Conservation (phyloP, 2,888 invertebrate species). For the Aspidapion aeneum region DNA sequence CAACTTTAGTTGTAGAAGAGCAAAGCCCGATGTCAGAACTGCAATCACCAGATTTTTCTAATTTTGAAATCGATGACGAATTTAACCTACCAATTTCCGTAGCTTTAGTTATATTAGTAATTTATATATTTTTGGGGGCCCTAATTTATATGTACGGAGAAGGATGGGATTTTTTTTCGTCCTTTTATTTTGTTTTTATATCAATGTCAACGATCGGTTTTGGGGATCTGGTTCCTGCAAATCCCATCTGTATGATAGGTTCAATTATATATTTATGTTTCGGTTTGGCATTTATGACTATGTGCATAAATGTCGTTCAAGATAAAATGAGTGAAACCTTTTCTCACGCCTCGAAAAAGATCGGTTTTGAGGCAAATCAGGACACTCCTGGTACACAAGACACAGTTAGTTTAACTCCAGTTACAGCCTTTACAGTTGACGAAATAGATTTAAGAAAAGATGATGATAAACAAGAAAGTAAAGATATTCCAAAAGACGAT, state of each 20-base stretch:
- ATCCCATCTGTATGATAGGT: constrained; percentile 80
- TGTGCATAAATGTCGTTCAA: constrained; percentile 97
- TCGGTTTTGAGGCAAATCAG: constrained; percentile 57
- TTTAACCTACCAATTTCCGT: constrained; percentile 92
- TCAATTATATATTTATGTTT: constrained; percentile 92
- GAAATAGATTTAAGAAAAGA: not conserved
- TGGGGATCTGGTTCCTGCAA: constrained; percentile 83
- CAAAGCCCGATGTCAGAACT: constrained; percentile 54
- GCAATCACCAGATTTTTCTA: constrained; percentile 62
- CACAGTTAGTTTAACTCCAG: not conserved
- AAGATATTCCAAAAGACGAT: not conserved
- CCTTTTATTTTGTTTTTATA: constrained; percentile 96
- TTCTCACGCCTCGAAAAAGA: constrained; percentile 77
- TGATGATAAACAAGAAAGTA: not conserved
- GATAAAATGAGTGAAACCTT: constrained; percentile 69
- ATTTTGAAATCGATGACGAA: constrained; percentile 83
- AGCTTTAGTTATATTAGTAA: constrained; percentile 76
- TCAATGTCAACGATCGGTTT: constrained; percentile 98
- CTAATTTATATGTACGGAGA: constrained; percentile 74
- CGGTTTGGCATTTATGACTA: constrained; percentile 91
- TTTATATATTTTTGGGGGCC: constrained; percentile 87
- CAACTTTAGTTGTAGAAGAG: constrained; percentile 52
- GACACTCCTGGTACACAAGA: not conserved
- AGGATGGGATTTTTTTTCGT: constrained; percentile 87
- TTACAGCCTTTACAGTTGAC: not conserved